Conservation (phyloP, 2,888 invertebrate genomes). For the Amorpha juglandis region DNA sequence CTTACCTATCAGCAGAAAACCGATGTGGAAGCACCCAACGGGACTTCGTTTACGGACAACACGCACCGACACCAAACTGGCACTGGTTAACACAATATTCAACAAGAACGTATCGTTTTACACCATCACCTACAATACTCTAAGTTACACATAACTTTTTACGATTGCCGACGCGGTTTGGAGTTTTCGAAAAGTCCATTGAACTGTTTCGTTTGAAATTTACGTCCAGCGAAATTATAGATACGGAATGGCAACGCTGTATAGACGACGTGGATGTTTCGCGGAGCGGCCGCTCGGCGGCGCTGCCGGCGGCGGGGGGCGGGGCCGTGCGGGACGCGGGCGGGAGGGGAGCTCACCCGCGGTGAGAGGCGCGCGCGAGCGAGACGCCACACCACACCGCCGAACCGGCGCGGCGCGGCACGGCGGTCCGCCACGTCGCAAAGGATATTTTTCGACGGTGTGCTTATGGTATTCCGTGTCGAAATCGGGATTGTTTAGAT, state of each 20-base stretch:
- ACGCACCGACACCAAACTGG: constrained; percentile 77
- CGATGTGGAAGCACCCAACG: constrained; percentile 67
- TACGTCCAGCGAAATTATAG: constrained; percentile 84
- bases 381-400: constrained; percentile 54
- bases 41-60: constrained; percentile 73
- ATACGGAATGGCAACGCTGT: constrained; percentile 84
- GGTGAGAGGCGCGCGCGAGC: constrained; percentile 70
- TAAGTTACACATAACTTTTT: constrained; percentile 70
- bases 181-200: constrained; percentile 83
- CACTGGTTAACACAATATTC: constrained; percentile 74
- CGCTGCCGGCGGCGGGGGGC: constrained; percentile 71
- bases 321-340: constrained; percentile 70
- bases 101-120: constrained; percentile 66
- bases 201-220: constrained; percentile 84
- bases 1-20: constrained; percentile 75
- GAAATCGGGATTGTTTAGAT: constrained; percentile 75
- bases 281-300: constrained; percentile 76
- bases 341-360: constrained; percentile 58
- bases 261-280: constrained; percentile 72
- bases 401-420: constrained; percentile 25
- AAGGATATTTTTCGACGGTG: constrained; percentile 62
- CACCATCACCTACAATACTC: constrained; percentile 71
- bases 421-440: constrained; percentile 52
- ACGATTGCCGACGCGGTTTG: constrained; percentile 70
- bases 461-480: constrained; percentile 70